A percentile compares a stretch with the other conserved stretches of the same genome.
Evolutionary conservation across 2,797 vertebrate species (phyloP).

Genomic region (Anguilla anguilla): DNA sequence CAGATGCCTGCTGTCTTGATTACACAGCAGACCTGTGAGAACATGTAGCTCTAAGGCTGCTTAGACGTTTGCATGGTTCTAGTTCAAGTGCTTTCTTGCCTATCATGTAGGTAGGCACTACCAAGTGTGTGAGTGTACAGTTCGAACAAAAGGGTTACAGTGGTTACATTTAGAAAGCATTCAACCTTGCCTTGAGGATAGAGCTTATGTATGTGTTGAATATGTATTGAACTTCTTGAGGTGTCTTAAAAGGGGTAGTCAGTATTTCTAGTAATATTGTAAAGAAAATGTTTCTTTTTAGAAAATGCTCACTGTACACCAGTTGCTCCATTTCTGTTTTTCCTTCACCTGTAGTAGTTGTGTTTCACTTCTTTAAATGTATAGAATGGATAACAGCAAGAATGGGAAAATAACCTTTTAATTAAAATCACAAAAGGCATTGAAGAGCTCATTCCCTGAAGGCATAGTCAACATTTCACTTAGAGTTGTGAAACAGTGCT

Average conservation of each 20-base stretch:
- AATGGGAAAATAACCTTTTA: background rate
- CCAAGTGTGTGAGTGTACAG: background rate
- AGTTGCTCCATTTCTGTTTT: background rate
- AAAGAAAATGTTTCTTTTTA: background rate
- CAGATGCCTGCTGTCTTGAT: background rate
- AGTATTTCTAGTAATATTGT: background rate
- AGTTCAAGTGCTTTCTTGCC: background rate
- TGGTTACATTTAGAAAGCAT: background rate
- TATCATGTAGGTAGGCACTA: background rate
- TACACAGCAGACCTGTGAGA: background rate
- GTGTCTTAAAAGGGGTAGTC: no score
- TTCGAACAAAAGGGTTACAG: background rate
- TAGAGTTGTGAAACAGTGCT: background rate
- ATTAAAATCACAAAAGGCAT: background rate
- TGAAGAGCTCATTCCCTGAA: background rate
- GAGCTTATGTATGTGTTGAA: background rate
- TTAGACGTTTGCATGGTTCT: background rate
- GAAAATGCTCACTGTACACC: background rate
- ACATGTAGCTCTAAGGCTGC: background rate
- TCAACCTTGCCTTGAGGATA: background rate
- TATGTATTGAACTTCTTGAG: no score
- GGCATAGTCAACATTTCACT: background rate
- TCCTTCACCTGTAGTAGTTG: background rate
- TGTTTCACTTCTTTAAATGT: background rate
- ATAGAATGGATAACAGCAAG: background rate